Evolutionary conservation across 2,888 invertebrate species (phyloP).

Genomic region (Gastracanthus pulcherrimus): DNA sequence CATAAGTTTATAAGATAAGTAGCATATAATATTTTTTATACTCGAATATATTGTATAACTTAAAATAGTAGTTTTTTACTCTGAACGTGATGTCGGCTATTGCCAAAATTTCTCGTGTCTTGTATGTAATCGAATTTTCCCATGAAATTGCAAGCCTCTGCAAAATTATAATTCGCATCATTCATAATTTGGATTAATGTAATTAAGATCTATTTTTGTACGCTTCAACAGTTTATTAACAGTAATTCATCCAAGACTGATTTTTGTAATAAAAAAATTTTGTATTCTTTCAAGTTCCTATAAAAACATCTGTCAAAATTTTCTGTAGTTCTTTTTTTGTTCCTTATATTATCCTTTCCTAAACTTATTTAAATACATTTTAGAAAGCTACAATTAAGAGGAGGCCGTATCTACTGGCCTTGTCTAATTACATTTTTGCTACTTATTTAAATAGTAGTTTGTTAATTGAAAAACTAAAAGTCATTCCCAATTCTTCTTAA

Average conservation of each 20-base stretch:
- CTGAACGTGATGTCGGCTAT: constrained; percentile 15
- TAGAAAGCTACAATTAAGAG: no score
- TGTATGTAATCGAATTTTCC: constrained; percentile 7
- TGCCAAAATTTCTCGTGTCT: constrained; percentile 30
- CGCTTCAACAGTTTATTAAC: neutral
- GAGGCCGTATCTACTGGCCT: no score
- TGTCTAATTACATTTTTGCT: no score
- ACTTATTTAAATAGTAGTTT: no score
- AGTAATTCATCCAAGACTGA: constrained; percentile 42
- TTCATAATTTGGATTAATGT: neutral
- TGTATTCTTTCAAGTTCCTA: constrained; percentile 39
- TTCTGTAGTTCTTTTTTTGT: neutral
- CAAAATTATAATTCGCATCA: constrained; percentile 6
- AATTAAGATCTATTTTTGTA: constrained; percentile 34
- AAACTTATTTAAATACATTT: no score
- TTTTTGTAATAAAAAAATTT: constrained; percentile 36
- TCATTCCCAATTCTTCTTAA: no score
- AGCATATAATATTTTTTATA: constrained; percentile 47
- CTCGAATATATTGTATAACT: constrained; percentile 10
- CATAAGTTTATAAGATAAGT: neutral
- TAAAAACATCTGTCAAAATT: constrained; percentile 12
- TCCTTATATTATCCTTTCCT: neutral
- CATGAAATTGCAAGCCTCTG: neutral
- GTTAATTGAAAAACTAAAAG: no score
- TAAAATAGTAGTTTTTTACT: constrained; percentile 26